Evolutionary conservation across 1,140 invertebrate genomes (phyloP).

Genomic region (Zaprionus gabonicus): DNA sequence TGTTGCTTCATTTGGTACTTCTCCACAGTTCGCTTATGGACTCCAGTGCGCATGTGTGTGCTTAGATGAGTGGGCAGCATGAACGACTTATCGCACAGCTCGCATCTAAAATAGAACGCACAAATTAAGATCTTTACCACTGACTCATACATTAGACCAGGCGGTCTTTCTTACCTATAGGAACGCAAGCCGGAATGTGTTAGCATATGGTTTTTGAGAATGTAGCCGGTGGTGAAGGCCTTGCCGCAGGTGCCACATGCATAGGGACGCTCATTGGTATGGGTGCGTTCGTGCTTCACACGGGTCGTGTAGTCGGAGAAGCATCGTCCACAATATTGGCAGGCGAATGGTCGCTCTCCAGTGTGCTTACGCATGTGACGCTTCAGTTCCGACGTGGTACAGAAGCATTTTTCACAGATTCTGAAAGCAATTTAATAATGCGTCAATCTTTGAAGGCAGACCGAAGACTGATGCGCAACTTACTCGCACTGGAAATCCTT

Average conservation of each 20-base stretch:
- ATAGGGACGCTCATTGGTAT: conserved; percentile 86
- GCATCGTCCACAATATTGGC: conserved; percentile 71
- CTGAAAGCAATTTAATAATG: conserved; percentile 28
- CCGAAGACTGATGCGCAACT: conserved; percentile 20
- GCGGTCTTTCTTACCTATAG: conserved; percentile 50
- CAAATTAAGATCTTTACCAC: not conserved
- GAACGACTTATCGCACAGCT: conserved; percentile 72
- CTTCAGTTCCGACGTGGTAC: conserved; percentile 75
- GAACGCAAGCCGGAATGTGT: conserved; percentile 76
- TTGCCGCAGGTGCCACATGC: conserved; percentile 86
- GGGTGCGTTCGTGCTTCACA: conserved; percentile 84
- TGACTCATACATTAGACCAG: not conserved
- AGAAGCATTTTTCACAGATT: conserved; percentile 75
- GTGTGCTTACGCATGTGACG: conserved; percentile 76
- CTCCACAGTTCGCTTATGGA: conserved; percentile 67
- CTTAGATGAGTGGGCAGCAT: conserved; percentile 72
- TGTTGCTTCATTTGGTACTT: conserved; percentile 85
- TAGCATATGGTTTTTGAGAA: conserved; percentile 75
- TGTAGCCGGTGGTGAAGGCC: conserved; percentile 86
- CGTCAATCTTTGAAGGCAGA: not conserved
- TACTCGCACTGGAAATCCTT: conserved; percentile 75
- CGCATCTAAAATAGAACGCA: conserved; percentile 50
- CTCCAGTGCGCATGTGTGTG: conserved; percentile 69
- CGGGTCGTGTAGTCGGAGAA: conserved; percentile 75
- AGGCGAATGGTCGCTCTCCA: conserved; percentile 71